Base-by-base conservation (phyloP, 2,888 invertebrate species). In the Neria commutata region DNA sequence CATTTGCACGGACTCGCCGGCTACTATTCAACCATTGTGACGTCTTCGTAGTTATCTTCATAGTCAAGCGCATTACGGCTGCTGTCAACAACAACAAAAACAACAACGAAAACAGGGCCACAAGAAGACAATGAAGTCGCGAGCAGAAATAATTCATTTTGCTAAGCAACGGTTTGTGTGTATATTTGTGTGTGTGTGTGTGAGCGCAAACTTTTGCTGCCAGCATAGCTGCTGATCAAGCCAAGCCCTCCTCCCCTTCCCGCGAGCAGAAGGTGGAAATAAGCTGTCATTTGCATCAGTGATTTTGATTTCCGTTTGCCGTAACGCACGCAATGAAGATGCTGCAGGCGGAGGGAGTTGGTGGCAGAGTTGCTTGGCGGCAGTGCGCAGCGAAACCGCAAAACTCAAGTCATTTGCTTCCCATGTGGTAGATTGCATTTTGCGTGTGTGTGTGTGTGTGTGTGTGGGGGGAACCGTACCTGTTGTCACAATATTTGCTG, bases 231-330 rank as follows among this genome's bases (percentile, higher is more conserved):
- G n/a, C n/a, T n/a, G n/a, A n/a, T n/a, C n/a, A n/a, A n/a, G n/a
- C n/a, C n/a, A n/a, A n/a, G n/a, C n/a, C n/a, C n/a, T n/a, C n/a
- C n/a, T n/a, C n/a, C n/a, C n/a, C n/a, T n/a, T n/a, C n/a, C n/a
- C n/a, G n/a, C n/a, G n/a, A 21, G 21, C 5, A 21, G 19, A 6
- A 42, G 21, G 26, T 58, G 62, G 60, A 60, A 58, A 58, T 48
- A 53, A 54, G 49, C 49, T 64, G 64, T 52, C 57, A 61, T 64
- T 64, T 61, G 61, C 64, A 61, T 61, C 64, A 61, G 59, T 61
- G 61, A 64, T 64, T 61, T 61, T 45, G 53, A 61, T 54, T 61
- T 63, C 54, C 57, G 33, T 25, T 50, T 8, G 29, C 37, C 8
- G 37, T n/a, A 6, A n/a, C n/a, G 11, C 11, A 14, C 37, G 37